Base-by-base conservation (phyloP, 1,140 invertebrate species). In the Drosophila kurseongensis region DNA sequence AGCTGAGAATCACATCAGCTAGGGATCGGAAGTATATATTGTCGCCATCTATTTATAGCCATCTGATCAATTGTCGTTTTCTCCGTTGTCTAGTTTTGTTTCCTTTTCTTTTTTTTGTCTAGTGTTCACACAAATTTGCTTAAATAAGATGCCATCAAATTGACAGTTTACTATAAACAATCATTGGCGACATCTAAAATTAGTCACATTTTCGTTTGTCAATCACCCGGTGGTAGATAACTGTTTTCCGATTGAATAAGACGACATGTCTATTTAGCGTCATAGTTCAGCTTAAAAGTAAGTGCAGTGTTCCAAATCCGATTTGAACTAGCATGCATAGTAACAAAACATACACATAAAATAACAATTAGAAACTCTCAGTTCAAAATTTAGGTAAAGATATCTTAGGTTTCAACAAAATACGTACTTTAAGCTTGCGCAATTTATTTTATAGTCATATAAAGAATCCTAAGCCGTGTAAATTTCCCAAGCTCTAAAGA, bases 41-140 rank as follows among this genome's bases (percentile, higher is more conserved):
- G 23, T 38, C 16, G 62, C n/a, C 16, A 16, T 50, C 52, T 71
- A 72, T 71, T 72, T 72, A 38, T 71, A 71, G 68, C n/a, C 29
- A 41, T 29, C 29, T 71, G 44, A 14, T 72, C 66, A 72, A 58
- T 72, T 58, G 67, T 51, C 63, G 23, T 27, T 38, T 55, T 5
- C 23, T 18, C 12, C 18, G 29, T 16, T n/a, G 57, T 62, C 44
- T 65, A 47, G 27, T 65, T 16, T 27, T 27, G 13, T 56, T 55
- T 69, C 9, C 16, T 14, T 42, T 45, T 45, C 36, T 4, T 23
- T 23, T 23, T 48, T 9, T 23, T 50, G 6, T 5, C 6, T 0
- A 62, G 4, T 10, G 6, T 45, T 55, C 23, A 55, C 62, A 69
- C 40, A 40, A 69, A 35, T 56, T 69, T 67, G 41, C 62, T 47